Evolutionary conservation across 2,888 invertebrate species (phyloP).

Genomic region (Xestobium rufovillosum): DNA sequence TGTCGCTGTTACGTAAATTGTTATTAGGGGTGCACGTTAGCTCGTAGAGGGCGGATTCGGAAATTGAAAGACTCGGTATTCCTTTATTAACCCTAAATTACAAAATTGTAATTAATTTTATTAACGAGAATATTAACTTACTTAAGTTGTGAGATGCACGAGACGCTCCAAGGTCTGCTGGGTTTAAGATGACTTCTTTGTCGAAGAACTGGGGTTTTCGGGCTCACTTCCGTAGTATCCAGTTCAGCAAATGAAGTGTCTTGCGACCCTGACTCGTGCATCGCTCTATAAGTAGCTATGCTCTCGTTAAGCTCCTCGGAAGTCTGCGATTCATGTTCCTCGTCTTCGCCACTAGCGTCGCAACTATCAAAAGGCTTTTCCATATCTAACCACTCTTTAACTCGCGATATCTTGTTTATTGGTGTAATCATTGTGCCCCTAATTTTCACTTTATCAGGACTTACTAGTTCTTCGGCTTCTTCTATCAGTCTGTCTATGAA

Average conservation of each 20-base stretch:
- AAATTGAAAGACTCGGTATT: conserved; percentile 57
- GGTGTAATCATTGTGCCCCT: conserved; percentile 28
- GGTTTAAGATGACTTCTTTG: conserved; percentile 50
- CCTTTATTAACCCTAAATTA: not conserved
- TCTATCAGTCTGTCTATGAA: conserved; percentile 57
- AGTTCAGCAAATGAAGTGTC: conserved; percentile 38
- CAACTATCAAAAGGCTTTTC: conserved; percentile 66
- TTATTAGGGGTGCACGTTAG: conserved; percentile 45
- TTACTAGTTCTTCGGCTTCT: conserved; percentile 74
- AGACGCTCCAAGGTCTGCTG: conserved; percentile 79
- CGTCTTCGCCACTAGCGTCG: conserved; percentile 86
- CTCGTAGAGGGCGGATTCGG: conserved; percentile 80
- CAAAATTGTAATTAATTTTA: not conserved
- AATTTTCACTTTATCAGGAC: conserved; percentile 39
- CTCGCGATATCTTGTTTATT: conserved; percentile 55
- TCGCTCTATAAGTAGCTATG: conserved; percentile 56
- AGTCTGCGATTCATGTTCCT: conserved; percentile 66
- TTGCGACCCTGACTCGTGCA: conserved; percentile 33
- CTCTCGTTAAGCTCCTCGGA: conserved; percentile 74
- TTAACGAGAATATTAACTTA: conserved; percentile 17
- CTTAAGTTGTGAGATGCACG: conserved; percentile 67
- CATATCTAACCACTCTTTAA: conserved; percentile 64
- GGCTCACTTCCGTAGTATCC: conserved; percentile 32
- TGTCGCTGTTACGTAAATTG: conserved; percentile 29
- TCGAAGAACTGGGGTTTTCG: conserved; percentile 57